phyloP scores from a whole-genome alignment of 2,888 invertebrate genomes.

The Napeogenes inachia region DNA sequence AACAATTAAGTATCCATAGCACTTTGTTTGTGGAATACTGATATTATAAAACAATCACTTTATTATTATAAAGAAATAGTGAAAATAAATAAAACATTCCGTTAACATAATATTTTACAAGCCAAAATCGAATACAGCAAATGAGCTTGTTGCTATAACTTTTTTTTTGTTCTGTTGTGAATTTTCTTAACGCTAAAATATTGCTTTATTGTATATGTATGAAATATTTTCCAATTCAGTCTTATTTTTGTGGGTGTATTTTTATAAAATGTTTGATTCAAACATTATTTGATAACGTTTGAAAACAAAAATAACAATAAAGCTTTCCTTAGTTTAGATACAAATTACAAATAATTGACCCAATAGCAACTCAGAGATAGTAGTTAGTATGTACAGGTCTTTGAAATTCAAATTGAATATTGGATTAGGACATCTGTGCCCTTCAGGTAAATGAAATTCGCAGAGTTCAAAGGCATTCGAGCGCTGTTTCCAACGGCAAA shows the following conservation, averaged over 20 bases:
- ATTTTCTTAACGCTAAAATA: no score
- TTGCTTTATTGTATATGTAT: no score
- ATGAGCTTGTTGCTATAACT: no score
- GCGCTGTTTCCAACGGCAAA: constrained; percentile 17
- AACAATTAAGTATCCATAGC: constrained; percentile 1
- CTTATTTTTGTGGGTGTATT: no score
- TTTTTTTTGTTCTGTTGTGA: no score
- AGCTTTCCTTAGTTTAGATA: neutral
- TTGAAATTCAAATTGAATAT: constrained; percentile 29
- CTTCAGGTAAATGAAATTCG: constrained; percentile 28
- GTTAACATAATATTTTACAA: no score
- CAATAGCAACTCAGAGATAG: constrained; percentile 10
- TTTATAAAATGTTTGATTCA: no score
- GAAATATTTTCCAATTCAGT: no score
- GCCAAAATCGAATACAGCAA: no score
- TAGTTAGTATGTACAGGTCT: constrained; percentile 14
- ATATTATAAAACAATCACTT: neutral
- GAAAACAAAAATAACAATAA: neutral
- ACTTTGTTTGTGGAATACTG: neutral
- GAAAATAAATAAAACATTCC: neutral
- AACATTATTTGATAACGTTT: no score
- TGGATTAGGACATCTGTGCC: constrained; percentile 24
- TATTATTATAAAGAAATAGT: neutral
- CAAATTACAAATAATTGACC: constrained; percentile 12
- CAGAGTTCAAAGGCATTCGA: constrained; percentile 24